These are phyloP conservation scores for Pholis gunnellus DNA, from an alignment of 2,113 vertebrate species.

Conservation along the genomic window DNA sequence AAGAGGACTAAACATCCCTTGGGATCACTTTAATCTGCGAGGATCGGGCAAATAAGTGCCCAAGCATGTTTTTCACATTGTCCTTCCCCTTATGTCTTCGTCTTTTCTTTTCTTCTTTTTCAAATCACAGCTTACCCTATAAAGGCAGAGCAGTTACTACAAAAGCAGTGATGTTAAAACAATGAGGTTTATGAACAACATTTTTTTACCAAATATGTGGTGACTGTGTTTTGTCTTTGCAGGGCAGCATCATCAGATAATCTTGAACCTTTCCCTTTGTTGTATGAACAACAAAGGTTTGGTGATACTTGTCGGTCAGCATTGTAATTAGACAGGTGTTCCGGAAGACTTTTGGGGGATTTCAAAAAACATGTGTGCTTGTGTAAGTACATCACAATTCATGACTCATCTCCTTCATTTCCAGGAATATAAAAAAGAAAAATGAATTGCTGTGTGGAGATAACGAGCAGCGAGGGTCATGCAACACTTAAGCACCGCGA, in stretches of 20 bases:
- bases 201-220: not conserved
- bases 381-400: conserved; percentile 47
- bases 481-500: conserved; percentile 5
- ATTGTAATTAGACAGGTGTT: conserved; percentile 36
- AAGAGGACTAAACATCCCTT: conserved; percentile 46
- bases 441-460: conserved; percentile 35
- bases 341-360: not conserved
- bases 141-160: not conserved
- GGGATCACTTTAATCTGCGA: conserved; percentile 51
- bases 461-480: conserved; percentile 20
- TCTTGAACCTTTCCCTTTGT: not conserved
- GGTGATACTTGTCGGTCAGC: not conserved
- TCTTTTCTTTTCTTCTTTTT: not conserved
- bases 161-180: not conserved
- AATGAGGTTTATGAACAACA: not conserved
- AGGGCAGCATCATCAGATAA: conserved; percentile 4
- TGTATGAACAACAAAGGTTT: conserved; percentile 25
- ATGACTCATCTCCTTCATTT: conserved; percentile 61
- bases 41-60: conserved; percentile 30
- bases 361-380: conserved; percentile 33
- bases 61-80: not conserved
- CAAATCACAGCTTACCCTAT: conserved; percentile 12
- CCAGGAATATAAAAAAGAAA: conserved; percentile 32
- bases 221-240: not conserved
- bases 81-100: not conserved